Evolutionary conservation across 2,888 invertebrate species (phyloP), one percentile per base, ranked within the genome.

Genomic region (Branchipolynoe longqiensis): DNA sequence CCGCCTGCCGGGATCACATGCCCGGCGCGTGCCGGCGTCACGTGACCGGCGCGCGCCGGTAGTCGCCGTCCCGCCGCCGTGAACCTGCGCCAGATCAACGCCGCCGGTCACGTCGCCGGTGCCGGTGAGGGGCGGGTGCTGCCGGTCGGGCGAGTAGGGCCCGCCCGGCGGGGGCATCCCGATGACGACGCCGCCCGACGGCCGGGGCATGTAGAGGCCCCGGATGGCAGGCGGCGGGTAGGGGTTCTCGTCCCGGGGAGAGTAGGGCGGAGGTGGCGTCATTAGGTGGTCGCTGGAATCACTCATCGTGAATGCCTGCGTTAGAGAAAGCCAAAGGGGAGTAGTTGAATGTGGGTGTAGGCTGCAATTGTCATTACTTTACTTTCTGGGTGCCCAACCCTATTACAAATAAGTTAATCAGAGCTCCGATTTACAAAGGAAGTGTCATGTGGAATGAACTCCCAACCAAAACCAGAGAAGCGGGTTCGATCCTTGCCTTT

Each of bases 221-320:
- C 41, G 38, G 4, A 40, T n/a, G 25, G 58, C 25, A 3, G 38
- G 62, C 1, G 48, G 28, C n/a, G 84, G 69, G 64, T 64, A 69
- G 48, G 84, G 84, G 28, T 84, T 62, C 84, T 59, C 84, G 22
- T 59, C 69, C 8, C 62, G 48, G 1, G 84, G 84, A 36, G 84
- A 62, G 54, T 84, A 84, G 41, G 84, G 84, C 36, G 84, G 84
- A 28, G 84, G 84, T 40, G 64, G 64, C 1, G 69, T 40, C 69
- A 83, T 58, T 28, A 69, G 82, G 33, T 54, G 64, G 31, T 84
- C 84, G 36, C 40, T 48, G 18, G 69, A 69, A 36, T 84, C 84
- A 48, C 62, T 69, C 38, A 62, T 40, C 0, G 69, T 41, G 41
- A 64, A 84, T 3, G 62, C 84, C 84, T 84, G 69, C 25, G n/a